These are phyloP conservation scores for Hapalemur alaotrensis DNA, from an alignment of 2,797 vertebrate genomes.

Conservation along the genomic window DNA sequence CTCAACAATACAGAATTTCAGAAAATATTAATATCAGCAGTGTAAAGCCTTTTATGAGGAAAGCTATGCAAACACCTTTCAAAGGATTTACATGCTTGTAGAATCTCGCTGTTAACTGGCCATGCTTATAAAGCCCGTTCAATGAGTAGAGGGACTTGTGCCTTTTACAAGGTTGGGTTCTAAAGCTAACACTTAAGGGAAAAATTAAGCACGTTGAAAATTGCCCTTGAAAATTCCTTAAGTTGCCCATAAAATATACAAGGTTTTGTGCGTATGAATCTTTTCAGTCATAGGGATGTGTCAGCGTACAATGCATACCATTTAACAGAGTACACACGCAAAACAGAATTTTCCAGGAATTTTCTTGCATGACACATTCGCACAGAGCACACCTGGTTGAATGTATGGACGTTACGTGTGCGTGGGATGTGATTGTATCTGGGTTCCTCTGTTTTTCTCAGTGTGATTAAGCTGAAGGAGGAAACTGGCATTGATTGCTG, in stretches of 20 bases:
- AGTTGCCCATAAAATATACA: background rate
- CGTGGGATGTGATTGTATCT: too few species aligned
- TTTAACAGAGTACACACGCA: background rate
- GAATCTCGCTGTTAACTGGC: background rate
- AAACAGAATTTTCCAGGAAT: background rate
- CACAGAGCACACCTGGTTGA: background rate
- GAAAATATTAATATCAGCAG: background rate
- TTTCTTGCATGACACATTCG: background rate
- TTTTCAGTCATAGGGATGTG: background rate
- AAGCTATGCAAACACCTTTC: background rate
- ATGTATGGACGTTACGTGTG: fast-evolving
- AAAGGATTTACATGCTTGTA: background rate
- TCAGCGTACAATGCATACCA: too few species aligned
- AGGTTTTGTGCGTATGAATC: background rate
- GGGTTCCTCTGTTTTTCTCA: background rate
- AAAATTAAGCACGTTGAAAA: background rate
- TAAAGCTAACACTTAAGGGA: background rate
- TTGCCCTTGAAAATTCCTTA: background rate
- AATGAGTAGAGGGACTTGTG: background rate
- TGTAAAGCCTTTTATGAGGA: background rate
- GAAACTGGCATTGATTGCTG: background rate
- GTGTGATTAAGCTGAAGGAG: too few species aligned
- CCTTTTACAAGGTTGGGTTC: background rate
- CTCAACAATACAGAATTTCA: background rate
- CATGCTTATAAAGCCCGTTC: background rate